phyloP scores from a whole-genome alignment of 2,113 vertebrate genomes.

The Epinephelus lanceolatus region DNA sequence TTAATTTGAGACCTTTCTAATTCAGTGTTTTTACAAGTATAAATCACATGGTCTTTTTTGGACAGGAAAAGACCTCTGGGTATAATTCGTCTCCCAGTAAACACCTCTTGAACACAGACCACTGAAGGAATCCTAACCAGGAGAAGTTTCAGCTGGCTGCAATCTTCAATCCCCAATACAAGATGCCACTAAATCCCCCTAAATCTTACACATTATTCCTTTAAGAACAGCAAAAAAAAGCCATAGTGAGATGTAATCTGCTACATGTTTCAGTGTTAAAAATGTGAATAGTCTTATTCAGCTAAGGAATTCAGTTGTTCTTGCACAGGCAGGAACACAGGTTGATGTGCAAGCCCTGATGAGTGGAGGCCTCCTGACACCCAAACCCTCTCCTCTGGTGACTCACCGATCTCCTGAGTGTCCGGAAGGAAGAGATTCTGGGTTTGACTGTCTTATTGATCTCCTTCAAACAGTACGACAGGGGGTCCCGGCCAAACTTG shows the following conservation, averaged over 20 bases:
- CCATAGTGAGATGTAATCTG: background rate
- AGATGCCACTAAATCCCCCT: too few species aligned
- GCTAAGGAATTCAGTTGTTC: conserved; percentile 32
- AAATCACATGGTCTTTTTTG: too few species aligned
- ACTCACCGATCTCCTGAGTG: conserved; percentile 93
- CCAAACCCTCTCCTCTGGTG: conserved; percentile 53
- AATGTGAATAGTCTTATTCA: background rate
- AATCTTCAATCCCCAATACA: too few species aligned
- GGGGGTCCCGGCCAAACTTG: conserved; percentile 91
- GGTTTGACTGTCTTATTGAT: conserved; percentile 98
- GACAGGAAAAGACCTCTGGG: too few species aligned
- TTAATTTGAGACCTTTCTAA: too few species aligned
- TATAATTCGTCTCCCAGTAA: too few species aligned
- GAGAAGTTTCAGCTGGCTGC: too few species aligned
- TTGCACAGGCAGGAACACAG: conserved; percentile 32
- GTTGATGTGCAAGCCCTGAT: conserved; percentile 30
- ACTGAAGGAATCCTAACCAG: too few species aligned
- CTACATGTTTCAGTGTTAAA: conserved; percentile 3
- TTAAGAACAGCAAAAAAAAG: background rate
- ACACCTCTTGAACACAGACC: too few species aligned
- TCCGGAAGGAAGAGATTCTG: conserved; percentile 93
- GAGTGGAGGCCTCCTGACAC: conserved; percentile 40
- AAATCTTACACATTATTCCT: too few species aligned
- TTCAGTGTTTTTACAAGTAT: too few species aligned
- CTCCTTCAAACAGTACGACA: conserved; percentile 95